A percentile compares a stretch with the other conserved stretches of the same genome.
These are phyloP conservation scores for Daptonema setosum DNA, from an alignment of 2,888 invertebrate genomes.

Conservation along the genomic window DNA sequence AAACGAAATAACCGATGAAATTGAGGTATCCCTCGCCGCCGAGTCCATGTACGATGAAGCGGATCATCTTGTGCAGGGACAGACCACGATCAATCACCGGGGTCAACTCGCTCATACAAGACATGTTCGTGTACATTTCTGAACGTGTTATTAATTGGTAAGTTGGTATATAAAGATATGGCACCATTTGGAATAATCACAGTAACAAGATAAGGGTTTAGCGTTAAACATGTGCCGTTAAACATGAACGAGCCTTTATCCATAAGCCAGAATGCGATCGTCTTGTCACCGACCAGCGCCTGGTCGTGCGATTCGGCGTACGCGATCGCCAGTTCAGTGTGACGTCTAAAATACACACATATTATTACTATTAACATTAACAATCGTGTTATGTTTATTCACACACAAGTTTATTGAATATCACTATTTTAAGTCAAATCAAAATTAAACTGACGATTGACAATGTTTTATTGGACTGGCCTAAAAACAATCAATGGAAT, in stretches of 20 bases:
- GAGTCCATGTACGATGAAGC: conserved; percentile 69
- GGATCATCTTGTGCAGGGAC: conserved; percentile 86
- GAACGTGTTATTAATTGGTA: too few species aligned
- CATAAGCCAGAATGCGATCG: conserved; percentile 75
- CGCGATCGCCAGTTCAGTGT: conserved; percentile 85
- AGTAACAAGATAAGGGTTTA: too few species aligned
- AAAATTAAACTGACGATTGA: too few species aligned
- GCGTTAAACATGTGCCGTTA: too few species aligned
- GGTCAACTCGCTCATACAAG: conserved; percentile 17
- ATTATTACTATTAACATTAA: too few species aligned
- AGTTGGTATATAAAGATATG: too few species aligned
- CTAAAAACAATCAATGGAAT: too few species aligned
- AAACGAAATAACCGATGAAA: conserved; percentile 54
- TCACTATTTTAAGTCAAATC: too few species aligned
- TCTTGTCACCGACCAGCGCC: conserved; percentile 91
- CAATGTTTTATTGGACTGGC: too few species aligned
- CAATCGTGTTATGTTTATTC: too few species aligned
- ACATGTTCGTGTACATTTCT: conserved; percentile 28
- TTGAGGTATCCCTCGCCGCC: conserved; percentile 98
- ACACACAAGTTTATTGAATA: too few species aligned
- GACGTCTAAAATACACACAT: conserved; percentile 41
- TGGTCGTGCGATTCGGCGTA: conserved; percentile 97
- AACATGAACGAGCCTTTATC: conserved; percentile 26
- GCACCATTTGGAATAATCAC: too few species aligned
- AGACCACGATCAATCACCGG: conserved; percentile 65